Evolutionary conservation across 1,140 invertebrate species (phyloP).

Genomic region (Mya arenaria): DNA sequence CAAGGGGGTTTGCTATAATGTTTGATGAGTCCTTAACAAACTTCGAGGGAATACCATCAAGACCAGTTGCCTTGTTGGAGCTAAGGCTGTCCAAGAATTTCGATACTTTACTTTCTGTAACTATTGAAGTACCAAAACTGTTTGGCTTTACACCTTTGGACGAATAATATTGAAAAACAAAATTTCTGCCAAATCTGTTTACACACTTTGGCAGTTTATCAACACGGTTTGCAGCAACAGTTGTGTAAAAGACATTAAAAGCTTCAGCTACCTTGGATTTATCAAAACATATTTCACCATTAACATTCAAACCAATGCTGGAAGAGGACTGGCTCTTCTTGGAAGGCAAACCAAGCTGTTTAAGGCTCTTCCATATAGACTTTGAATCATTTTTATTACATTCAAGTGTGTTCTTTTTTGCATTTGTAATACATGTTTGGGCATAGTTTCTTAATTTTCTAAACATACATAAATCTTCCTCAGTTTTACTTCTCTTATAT

Average conservation of each 20-base stretch:
- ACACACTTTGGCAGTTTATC: conserved; percentile 3
- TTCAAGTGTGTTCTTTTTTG: conserved; percentile 1
- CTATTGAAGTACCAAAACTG: conserved; percentile 13
- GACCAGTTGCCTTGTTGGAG: conserved; percentile 18
- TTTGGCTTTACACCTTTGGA: no score
- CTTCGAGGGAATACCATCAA: conserved; percentile 23
- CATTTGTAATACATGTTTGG: neutral
- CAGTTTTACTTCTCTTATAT: neutral
- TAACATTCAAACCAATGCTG: no score
- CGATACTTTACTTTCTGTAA: neutral
- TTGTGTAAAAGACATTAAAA: neutral
- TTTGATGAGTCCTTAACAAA: conserved; percentile 2
- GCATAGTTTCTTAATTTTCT: conserved; percentile 11
- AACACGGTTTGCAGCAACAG: conserved; percentile 8
- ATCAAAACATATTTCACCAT: no score
- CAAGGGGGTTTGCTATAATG: conserved; percentile 5
- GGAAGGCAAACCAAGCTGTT: conserved; percentile 4
- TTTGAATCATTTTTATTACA: neutral
- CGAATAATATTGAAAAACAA: neutral
- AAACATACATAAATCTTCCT: neutral
- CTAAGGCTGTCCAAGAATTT: conserved; percentile 10
- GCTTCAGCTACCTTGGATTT: no score
- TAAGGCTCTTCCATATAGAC: neutral
- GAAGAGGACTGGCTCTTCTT: no score
- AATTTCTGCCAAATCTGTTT: conserved; percentile 7